Evolutionary conservation across 2,113 vertebrate species (phyloP).

Genomic region (Poicephalus gulielmi): DNA sequence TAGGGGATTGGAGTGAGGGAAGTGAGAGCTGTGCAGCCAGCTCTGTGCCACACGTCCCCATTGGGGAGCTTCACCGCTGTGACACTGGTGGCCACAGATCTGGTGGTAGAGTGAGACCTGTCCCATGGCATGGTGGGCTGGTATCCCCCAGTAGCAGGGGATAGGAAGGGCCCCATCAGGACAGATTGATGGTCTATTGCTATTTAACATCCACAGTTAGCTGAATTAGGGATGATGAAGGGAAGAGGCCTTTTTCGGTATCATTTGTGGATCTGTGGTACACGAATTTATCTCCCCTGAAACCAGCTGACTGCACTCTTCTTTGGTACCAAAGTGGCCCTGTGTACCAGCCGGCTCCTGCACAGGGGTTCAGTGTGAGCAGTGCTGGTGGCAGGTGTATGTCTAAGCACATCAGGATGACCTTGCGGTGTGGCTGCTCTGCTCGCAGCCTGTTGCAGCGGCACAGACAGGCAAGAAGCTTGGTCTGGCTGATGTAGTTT

Average conservation of each 20-base stretch:
- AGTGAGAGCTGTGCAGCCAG: not conserved
- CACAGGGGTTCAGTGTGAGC: not conserved
- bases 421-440: not conserved
- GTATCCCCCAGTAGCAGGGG: not conserved
- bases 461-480: not conserved
- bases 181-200: rapidly evolving
- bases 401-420: rapidly evolving
- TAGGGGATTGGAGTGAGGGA: not conserved
- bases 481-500: not conserved
- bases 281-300: not conserved
- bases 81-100: not conserved
- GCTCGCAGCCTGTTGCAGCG: rapidly evolving
- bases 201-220: not conserved
- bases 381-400: not conserved
- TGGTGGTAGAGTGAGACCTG: not conserved
- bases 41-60: rapidly evolving
- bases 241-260: not conserved
- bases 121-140: not conserved
- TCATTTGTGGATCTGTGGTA: not conserved
- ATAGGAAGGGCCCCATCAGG: not conserved
- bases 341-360: not conserved
- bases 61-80: rapidly evolving
- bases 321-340: not conserved
- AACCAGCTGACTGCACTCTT: not conserved
- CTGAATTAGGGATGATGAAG: not conserved